A percentile compares a stretch with the other conserved stretches of the same genome.
Conservation (phyloP, 2,797 vertebrate species). For the Chiloscyllium punctatum region DNA sequence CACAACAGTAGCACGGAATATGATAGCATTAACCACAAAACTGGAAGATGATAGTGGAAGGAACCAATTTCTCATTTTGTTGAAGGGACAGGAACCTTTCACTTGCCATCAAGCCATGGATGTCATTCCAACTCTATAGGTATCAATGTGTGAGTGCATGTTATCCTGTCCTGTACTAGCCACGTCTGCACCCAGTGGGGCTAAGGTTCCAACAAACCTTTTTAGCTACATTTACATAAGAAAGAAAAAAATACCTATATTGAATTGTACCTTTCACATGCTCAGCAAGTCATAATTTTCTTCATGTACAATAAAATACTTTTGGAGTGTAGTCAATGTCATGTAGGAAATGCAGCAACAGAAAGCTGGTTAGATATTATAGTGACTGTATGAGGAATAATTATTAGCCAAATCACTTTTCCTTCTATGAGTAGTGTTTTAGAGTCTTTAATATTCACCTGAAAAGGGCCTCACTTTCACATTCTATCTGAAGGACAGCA, state of each 20-base stretch:
- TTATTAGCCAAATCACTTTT: neutral
- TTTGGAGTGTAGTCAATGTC: neutral
- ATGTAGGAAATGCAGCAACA: neutral
- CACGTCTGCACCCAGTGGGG: neutral
- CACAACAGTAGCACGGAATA: neutral
- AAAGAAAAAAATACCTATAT: neutral
- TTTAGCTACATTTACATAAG: neutral
- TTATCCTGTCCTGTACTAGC: neutral
- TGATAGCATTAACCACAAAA: neutral
- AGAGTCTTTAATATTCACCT: neutral
- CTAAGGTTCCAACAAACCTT: neutral
- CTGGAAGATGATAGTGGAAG: neutral
- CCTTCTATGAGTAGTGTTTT: neutral
- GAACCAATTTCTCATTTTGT: neutral
- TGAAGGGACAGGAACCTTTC: neutral
- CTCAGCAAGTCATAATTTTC: neutral
- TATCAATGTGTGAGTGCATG: neutral
- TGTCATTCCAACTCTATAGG: neutral
- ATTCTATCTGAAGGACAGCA: neutral
- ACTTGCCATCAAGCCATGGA: neutral
- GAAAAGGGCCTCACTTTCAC: neutral
- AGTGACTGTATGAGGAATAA: neutral
- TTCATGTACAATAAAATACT: neutral
- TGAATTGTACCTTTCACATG: neutral
- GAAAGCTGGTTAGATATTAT: neutral